phyloP scores from a whole-genome alignment of 1,140 invertebrate species.

The Drosophila nigromelanica region DNA sequence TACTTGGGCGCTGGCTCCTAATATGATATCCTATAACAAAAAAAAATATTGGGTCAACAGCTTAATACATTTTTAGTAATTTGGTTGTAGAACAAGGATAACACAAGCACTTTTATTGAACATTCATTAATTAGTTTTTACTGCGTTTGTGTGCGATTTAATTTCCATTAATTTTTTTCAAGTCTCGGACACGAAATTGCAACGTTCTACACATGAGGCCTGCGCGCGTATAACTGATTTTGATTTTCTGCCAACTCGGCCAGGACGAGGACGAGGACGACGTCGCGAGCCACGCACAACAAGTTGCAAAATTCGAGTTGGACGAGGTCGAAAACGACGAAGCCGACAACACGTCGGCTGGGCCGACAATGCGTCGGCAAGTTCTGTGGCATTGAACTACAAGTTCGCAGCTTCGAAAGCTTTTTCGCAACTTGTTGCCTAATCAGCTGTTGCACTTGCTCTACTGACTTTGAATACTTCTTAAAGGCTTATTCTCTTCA shows the following conservation, averaged over 20 bases:
- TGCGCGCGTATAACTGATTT: constrained; percentile 75
- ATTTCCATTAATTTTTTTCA: constrained; percentile 33
- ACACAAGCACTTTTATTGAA: constrained; percentile 2
- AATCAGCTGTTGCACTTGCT: constrained; percentile 71
- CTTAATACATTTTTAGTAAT: not conserved
- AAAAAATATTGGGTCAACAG: not conserved
- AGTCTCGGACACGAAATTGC: constrained; percentile 16
- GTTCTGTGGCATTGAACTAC: constrained; percentile 68
- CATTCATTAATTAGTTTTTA: constrained; percentile 19
- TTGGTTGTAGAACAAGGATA: not conserved
- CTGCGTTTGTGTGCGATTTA: constrained; percentile 37
- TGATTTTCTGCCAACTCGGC: constrained; percentile 52
- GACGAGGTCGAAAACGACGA: constrained; percentile 24
- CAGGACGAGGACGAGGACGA: constrained; percentile 18
- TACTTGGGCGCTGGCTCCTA: constrained; percentile 40
- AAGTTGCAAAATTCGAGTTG: constrained; percentile 31
- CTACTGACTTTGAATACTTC: constrained; percentile 6
- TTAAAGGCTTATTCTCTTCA: not conserved
- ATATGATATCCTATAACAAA: constrained; percentile 6
- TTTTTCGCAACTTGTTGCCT: constrained; percentile 82
- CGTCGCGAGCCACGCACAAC: constrained; percentile 16
- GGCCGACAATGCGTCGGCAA: constrained; percentile 19
- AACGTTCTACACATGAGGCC: constrained; percentile 55
- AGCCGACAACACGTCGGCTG: constrained; percentile 8
- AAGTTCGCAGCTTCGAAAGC: constrained; percentile 69